Evolutionary conservation across 2,113 vertebrate genomes (phyloP), one percentile per base, ranked within the genome.

Genomic region (Psilopsiagon aurifrons): DNA sequence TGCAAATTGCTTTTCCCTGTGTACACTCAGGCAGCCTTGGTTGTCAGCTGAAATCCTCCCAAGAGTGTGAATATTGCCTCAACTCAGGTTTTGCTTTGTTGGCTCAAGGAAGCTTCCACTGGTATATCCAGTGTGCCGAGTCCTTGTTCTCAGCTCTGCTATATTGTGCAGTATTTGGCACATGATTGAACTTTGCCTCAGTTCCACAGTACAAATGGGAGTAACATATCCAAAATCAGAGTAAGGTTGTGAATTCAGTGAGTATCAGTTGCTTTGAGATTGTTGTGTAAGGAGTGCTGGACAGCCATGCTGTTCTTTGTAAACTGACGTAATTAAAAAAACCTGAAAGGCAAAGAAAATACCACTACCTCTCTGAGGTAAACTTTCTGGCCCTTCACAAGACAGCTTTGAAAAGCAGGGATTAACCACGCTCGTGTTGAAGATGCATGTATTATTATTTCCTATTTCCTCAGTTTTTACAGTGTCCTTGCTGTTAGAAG

Each of bases 21-120:
- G 24, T 17, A 16, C 0, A 0, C 64, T 60, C 17, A 6, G 41
- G 3, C 1, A 7, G 29, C 35, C 46, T 81, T 0, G 1, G 37
- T 28, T 0, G 0, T 54, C 33, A 67, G 46, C 43, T 27, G 66
- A 86, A 81, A 63, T 63, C 44, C 46, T 88, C 19, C 14, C 0
- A 0, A 37, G 81, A 24, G 28, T 4, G 39, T 27, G 8, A 15
- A 5, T 25, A 5, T 43, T 55, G 44, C 51, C 17, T 74, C 64
- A 24, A 9, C 55, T 70, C 29, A 16, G 16, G 51, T 44, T 83
- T 31, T 74, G 46, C 60, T 90, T 63, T 28, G 77, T 83, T 3
- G 7, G 52, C 79, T 85, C 2, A 0, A 60, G 74, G 83, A 91
- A 91, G 59, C 43, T 94, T 86, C 75, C 49, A 43, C 46, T 51